Evolutionary conservation across 2,797 vertebrate species (phyloP), one percentile per base, ranked within the genome.

Genomic region (Pitangus sulphuratus): DNA sequence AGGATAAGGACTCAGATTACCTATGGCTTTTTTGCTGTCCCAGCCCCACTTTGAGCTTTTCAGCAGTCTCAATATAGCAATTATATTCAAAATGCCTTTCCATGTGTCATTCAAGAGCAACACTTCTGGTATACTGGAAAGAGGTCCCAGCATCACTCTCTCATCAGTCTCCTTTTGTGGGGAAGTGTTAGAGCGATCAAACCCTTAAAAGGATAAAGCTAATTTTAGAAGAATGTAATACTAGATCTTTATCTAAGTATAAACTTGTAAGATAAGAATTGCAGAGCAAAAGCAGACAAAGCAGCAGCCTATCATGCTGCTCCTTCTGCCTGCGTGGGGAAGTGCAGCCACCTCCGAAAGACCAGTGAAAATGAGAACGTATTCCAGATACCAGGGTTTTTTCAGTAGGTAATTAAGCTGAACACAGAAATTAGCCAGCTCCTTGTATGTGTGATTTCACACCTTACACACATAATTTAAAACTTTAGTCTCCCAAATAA

Each of bases 381-480:
- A 70, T 57, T 82, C 56, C 84, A 85, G 40, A 81, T 50, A 70
- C 33, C 9, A 25, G 12, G 10, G 0, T 0, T 13, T 39, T 66
- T 95, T 66, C 12, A 39, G 58, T 16, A 72, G 17, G 47, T 30
- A 88, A 78, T 90, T 76, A 89, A 82, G 47, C 58, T 84, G 69
- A 78, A 66, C 22, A 22, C 37, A 60, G 72, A 91, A 91, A 91
- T 93, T 69, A 90, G 47, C 11, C 42, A 69, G 35, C 22, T 90
- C 45, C 72, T 75, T 8, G 2, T 65, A 51, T 33, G n/a, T 10
- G 28, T 70, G 54, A 65, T 93, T 95, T 90, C 54, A 81, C 72
- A 53, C 25, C 44, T 94, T 69, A 66, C 9, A 45, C 25, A 14
- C 54, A 31, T 11, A 77, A 93, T 90, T 79, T 57, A 50, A 58